Evolutionary conservation across 2,888 invertebrate species (phyloP), one percentile per base, ranked within the genome.

Genomic region (Cephus rjabovi): DNA sequence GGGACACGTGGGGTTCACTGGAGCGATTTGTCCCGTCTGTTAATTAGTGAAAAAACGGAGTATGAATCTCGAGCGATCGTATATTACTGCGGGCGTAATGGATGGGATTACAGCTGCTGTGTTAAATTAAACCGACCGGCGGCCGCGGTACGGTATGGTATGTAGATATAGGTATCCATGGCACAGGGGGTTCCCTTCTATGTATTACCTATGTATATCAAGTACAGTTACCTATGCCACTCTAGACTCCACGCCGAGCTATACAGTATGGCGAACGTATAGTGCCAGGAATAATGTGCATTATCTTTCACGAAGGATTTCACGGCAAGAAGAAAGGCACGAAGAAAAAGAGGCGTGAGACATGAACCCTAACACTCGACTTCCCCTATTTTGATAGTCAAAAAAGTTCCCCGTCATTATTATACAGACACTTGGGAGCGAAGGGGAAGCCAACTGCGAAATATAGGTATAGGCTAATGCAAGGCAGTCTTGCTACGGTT

Each of bases 21-120:
- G 90, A 91, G 91, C 91, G 91, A 91, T 91, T 91, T 91, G 91
- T 91, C 91, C 91, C 91, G 91, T 91, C 91, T 91, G 91, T 91
- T 91, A 91, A 91, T 91, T 91, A 91, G 91, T 91, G 91, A 91
- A 91, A 91, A 91, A 91, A 91, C 90, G 90, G 91, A 91, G 91
- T 91, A 91, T 91, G 91, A 91, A 91, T 91, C 91, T 91, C 91
- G 91, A 91, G 91, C 91, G 91, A 91, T 91, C 91, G 91, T 91
- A 91, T 91, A 91, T 91, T 91, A 91, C 91, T 89, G 85, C 88
- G 84, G 83, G 87, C 89, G 91, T 91, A 91, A 91, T 91, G 89
- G 91, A 91, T 91, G 91, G 91, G 91, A 91, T 91, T 91, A 91
- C 91, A 91, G 91, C 91, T 91, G 91, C 91, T 91, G 91, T 88